phyloP scores from a whole-genome alignment of 2,113 vertebrate species.

The Ciconia maguari region DNA sequence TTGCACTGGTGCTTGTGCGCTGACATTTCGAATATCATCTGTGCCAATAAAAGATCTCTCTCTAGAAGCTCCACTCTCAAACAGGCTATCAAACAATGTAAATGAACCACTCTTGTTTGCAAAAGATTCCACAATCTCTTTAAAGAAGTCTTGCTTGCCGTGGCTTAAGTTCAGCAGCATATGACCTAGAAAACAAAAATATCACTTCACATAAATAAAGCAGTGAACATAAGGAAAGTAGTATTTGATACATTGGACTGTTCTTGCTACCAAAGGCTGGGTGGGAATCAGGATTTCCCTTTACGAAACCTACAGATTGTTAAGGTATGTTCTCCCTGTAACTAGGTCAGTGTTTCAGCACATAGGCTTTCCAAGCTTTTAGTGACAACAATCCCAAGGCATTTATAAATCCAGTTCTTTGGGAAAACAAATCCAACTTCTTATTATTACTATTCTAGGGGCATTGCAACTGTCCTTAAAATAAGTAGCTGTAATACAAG shows the following conservation, averaged over 20 bases:
- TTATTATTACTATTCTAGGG: background rate
- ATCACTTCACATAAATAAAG: background rate
- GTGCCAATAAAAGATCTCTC: conserved; percentile 85
- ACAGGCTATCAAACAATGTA: conserved; percentile 82
- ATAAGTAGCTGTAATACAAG: background rate
- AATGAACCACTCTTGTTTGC: conserved; percentile 85
- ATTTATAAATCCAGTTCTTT: background rate
- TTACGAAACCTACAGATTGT: background rate
- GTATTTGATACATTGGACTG: background rate
- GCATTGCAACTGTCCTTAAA: background rate
- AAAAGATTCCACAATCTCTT: conserved; percentile 90
- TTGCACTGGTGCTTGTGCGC: conserved; percentile 73
- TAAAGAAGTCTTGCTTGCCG: conserved; percentile 82
- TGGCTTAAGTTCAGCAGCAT: conserved; percentile 89
- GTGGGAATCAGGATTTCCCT: background rate
- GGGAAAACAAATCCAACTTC: background rate
- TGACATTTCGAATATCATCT: conserved; percentile 82
- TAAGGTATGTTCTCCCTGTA: background rate
- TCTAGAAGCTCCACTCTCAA: conserved; percentile 72
- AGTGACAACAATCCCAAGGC: background rate
- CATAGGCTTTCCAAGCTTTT: background rate
- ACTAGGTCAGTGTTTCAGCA: background rate
- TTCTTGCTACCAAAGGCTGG: background rate
- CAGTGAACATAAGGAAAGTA: background rate
- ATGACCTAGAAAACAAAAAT: conserved; percentile 78